Evolutionary conservation across 2,113 vertebrate species (phyloP), one percentile per base, ranked within the genome.

Genomic region (Murina feae): DNA sequence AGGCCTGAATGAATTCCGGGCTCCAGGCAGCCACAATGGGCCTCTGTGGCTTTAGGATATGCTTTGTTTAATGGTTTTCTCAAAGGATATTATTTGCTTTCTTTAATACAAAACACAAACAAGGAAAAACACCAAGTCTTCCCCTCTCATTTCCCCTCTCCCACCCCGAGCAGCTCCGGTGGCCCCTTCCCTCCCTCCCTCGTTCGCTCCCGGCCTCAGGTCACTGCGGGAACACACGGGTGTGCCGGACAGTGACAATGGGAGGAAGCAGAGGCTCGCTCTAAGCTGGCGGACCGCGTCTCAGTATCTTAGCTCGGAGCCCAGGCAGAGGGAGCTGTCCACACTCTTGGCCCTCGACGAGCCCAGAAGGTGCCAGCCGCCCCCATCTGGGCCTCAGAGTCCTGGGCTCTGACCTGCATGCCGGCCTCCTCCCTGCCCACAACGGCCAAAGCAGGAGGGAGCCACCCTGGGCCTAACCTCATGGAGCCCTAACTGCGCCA

Each of bases 11-110:
- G 95, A 74, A 75, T 95, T 91, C 93, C 65, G 21, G 93, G 78
- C 85, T 83, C 65, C 65, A 12, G 76, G 53, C 93, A 85, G 96
- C 85, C 87, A 95, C 95, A 94, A 93, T 92, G 84, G 96, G 93
- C 76, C 66, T 8, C 94, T 30, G 81, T 32, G 35, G 90, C 68
- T 53, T 85, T 81, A 74, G 97, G 96, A 94, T 90, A 79, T 97
- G 92, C 96, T 97, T 97, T 96, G 96, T 97, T 93, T 65, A 90
- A 94, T 92, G 88, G 72, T 66, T 78, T 91, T 96, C 95, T 97
- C 87, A 96, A 95, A 97, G 97, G 97, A 96, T 66, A 96, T 96
- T 95, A 95, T 97, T 96, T 97, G 90, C 95, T 96, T 96, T 97
- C 93, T 90, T 97, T 95, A 88, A 96, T 96, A 96, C 90, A 93